These are phyloP conservation scores for Paraescarpia echinospica DNA, from an alignment of 1,140 invertebrate species.

Conservation along the genomic window DNA sequence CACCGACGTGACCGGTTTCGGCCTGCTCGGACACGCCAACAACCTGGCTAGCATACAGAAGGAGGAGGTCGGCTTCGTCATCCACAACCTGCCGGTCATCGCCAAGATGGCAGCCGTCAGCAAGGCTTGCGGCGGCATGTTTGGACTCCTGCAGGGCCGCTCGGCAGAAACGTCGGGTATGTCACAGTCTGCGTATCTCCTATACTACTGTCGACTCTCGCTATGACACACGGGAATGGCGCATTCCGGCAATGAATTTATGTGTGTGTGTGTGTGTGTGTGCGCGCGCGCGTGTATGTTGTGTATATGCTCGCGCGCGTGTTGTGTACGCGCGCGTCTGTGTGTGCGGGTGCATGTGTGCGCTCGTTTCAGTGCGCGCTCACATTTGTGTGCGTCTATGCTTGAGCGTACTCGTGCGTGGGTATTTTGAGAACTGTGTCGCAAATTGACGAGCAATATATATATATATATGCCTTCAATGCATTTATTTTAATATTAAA, in stretches of 20 bases:
- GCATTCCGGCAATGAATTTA: constrained; percentile 4
- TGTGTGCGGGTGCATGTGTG: too few species aligned
- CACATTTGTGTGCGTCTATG: too few species aligned
- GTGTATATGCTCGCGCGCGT: too few species aligned
- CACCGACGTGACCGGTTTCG: constrained; percentile 97
- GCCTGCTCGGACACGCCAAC: constrained; percentile 92
- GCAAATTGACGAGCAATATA: too few species aligned
- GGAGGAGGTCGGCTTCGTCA: constrained; percentile 96
- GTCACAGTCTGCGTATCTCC: background rate
- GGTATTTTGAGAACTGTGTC: too few species aligned
- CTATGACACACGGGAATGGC: background rate
- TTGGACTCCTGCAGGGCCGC: constrained; percentile 80
- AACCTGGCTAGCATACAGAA: constrained; percentile 94
- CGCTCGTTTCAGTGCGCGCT: too few species aligned
- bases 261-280: too few species aligned
- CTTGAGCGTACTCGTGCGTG: too few species aligned
- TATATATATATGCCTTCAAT: too few species aligned
- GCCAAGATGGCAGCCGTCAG: constrained; percentile 94
- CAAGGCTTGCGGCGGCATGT: constrained; percentile 76
- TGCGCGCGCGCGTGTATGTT: too few species aligned
- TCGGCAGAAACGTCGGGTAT: constrained; percentile 68
- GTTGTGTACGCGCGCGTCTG: too few species aligned
- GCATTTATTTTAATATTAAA: too few species aligned
- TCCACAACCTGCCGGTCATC: constrained; percentile 95
- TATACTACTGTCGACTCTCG: background rate